Base-by-base conservation (phyloP, 2,113 vertebrate genomes). In the Ursus arctos region DNA sequence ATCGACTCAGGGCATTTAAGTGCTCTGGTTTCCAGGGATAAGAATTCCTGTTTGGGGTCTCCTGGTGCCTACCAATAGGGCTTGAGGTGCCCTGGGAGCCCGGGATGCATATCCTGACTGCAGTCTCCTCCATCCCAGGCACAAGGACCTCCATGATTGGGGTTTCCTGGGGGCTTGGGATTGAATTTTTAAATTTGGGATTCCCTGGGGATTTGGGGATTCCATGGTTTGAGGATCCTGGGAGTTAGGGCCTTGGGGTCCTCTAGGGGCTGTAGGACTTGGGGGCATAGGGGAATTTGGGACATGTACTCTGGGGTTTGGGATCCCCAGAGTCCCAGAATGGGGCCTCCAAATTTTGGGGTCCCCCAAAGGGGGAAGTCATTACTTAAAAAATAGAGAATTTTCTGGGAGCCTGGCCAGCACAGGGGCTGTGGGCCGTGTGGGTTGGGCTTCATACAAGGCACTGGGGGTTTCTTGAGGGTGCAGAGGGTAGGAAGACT, bases 301-400 rank as follows among this genome's bases (percentile, higher is more conserved):
- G 95, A 88, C 10, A 49, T 86, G 57, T 97, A 94, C 82, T 95
- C 96, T 97, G 82, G 86, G 77, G 74, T 71, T 88, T 97, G 31
- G 65, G 65, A 95, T 97, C 76, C 79, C 85, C 84, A 80, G 95
- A 96, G 69, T 95, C 72, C 74, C 65, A 97, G 71, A 97, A 96
- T 92, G 94, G 96, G 95, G 65, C 80, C 93, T 97, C 91, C 65
- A 97, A 97, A 97, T 98, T 98, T 97, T 85, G 91, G 96, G 94
- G 49, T 88, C 36, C 96, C 97, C 96, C 96, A 65, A 97, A 81
- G 76, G 97, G 97, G 95, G 40, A 93, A 97, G 33, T 97, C 43
- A 74, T 94, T 95, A 88, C 51, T 98, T 98, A 74, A 98, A 98
- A 98, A 98, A 98, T 98, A 98, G 98, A 98, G 59, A 97, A 95